These are phyloP conservation scores for Tenthredo livida DNA, from an alignment of 2,888 invertebrate species.

Conservation along the genomic window DNA sequence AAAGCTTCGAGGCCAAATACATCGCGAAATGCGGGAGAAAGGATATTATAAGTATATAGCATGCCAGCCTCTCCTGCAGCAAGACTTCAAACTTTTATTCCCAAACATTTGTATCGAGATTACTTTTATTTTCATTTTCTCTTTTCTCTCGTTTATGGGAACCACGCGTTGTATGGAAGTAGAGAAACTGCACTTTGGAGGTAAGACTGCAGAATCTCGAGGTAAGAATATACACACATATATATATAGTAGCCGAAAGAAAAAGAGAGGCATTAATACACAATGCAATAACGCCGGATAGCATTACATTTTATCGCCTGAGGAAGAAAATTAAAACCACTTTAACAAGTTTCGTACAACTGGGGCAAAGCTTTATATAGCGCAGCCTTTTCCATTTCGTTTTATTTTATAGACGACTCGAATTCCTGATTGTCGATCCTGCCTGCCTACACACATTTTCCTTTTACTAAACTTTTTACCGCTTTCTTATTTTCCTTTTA, in stretches of 20 bases:
- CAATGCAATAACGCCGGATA: slow-evolving; percentile 37
- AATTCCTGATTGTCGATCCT: slow-evolving; percentile 45
- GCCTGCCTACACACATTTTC: slow-evolving; percentile 33
- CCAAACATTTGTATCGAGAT: background rate
- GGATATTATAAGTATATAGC: background rate
- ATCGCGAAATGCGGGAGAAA: background rate
- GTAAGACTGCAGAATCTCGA: background rate
- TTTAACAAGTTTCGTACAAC: slow-evolving; percentile 52
- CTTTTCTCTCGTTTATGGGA: background rate
- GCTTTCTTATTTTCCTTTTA: slow-evolving; percentile 45
- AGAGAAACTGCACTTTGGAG: slow-evolving; percentile 1
- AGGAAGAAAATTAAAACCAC: slow-evolving; percentile 49
- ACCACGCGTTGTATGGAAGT: background rate
- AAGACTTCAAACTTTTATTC: background rate
- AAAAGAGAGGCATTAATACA: slow-evolving; percentile 39
- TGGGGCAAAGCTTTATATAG: slow-evolving; percentile 43
- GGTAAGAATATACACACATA: background rate
- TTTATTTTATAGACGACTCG: slow-evolving; percentile 42
- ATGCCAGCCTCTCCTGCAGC: background rate
- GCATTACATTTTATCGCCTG: slow-evolving; percentile 43
- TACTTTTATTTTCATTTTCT: background rate
- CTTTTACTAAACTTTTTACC: slow-evolving; percentile 35
- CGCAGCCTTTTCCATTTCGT: slow-evolving; percentile 19
- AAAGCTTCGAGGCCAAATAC: background rate
- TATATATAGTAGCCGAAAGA: background rate